Evolutionary conservation across 2,888 invertebrate species (phyloP).

Genomic region (Acronicta aceris): DNA sequence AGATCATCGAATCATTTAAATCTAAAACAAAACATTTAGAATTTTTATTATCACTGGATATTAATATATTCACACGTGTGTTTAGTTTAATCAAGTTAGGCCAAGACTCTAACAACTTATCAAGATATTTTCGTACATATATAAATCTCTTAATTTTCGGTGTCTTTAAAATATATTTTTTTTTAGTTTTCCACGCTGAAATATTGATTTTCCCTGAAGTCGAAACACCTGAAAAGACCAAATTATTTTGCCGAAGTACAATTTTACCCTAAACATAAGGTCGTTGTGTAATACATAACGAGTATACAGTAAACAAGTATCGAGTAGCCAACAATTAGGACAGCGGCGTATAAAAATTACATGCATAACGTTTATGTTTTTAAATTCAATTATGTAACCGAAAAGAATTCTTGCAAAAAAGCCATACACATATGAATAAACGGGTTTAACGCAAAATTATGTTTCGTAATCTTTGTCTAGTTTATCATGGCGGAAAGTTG

Average conservation of each 20-base stretch:
- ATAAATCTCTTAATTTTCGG: no score
- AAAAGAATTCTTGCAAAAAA: slow-evolving; percentile 45
- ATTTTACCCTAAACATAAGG: slow-evolving; percentile 17
- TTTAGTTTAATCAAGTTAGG: no score
- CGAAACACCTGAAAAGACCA: no score
- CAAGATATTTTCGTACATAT: slow-evolving; percentile 11
- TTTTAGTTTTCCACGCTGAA: no score
- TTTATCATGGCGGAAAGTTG: slow-evolving; percentile 41
- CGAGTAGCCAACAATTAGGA: slow-evolving; percentile 23
- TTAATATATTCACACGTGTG: no score
- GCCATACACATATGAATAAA: slow-evolving; percentile 24
- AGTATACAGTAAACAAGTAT: slow-evolving; percentile 11
- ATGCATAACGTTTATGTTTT: slow-evolving; percentile 36
- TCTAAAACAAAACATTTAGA: no score
- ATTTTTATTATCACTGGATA: no score
- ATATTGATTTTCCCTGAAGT: no score
- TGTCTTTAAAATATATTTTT: no score
- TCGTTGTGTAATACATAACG: slow-evolving; percentile 39
- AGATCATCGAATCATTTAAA: no score
- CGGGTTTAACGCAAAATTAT: slow-evolving; percentile 33
- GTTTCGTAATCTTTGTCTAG: slow-evolving; percentile 51
- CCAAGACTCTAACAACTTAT: slow-evolving; percentile 5
- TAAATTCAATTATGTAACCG: slow-evolving; percentile 45
- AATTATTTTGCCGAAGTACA: background rate
- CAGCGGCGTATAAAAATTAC: slow-evolving; percentile 21